Evolutionary conservation across 2,113 vertebrate genomes (phyloP), one percentile per base, ranked within the genome.

Genomic region (Budorcas taxicolor): DNA sequence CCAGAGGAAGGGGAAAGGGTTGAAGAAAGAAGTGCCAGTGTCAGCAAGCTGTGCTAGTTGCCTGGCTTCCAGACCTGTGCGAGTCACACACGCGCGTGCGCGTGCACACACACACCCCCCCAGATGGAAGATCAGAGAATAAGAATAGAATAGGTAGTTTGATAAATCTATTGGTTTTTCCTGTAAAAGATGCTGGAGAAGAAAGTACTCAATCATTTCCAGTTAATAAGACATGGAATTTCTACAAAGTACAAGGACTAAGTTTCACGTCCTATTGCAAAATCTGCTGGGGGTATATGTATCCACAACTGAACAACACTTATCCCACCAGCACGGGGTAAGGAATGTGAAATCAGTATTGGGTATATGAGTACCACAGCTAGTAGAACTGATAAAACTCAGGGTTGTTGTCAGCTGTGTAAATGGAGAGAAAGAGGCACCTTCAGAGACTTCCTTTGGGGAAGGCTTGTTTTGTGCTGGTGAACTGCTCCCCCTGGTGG

Each of bases 401-500:
- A 97, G 98, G 97, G 98, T 97, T 98, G 62, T 96, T 98, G 98
- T 98, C 99, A 98, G 98, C 98, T 94, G 98, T 94, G 96, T 94
- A 98, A 98, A 97, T 96, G 98, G 98, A 99, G 98, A 98, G 97
- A 97, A 98, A 97, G 95, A 93, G 98, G 97, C 90, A 83, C 97
- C 98, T 98, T 97, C 97, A 43, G 95, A 71, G 74, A 94, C 74
- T 96, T 97, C 91, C 92, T 97, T 95, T 45, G 94, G 87, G 97
- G 87, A 98, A 97, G 97, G 83, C 71, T 36, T 16, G 94, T 94
- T 98, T 99, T 99, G 97, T 95, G 98, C 98, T 99, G 98, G 99
- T 98, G 98, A 98, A 97, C 95, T 99, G 98, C 99, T 98, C 99
- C 99, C 99, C 99, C 99, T 99, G 98, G 99, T 99, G 99, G 98